phyloP scores from a whole-genome alignment of 1,140 invertebrate genomes.

The Melipona quadrifasciata region DNA sequence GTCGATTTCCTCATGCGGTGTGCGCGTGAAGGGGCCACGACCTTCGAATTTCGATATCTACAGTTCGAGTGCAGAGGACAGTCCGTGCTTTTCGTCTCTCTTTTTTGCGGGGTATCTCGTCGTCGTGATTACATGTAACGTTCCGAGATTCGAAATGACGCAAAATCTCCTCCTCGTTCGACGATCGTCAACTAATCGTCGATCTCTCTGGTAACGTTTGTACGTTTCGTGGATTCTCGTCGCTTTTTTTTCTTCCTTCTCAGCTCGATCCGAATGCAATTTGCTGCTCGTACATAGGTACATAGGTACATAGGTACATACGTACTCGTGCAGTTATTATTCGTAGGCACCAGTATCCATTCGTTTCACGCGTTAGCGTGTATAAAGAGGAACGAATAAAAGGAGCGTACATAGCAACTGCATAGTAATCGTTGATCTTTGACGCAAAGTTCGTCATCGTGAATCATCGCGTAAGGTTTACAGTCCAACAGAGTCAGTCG shows the following conservation, averaged over 20 bases:
- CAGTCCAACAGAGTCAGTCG: constrained; percentile 26
- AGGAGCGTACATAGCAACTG: neutral
- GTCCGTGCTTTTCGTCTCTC: constrained; percentile 36
- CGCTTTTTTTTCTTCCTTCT: neutral
- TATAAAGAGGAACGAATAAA: neutral
- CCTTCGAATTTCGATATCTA: constrained; percentile 61
- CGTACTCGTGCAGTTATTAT: no score
- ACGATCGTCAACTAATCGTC: no score
- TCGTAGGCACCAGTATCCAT: neutral
- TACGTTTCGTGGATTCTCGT: neutral
- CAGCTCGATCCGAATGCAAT: no score
- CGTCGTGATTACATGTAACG: constrained; percentile 2
- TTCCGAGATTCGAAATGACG: constrained; percentile 5
- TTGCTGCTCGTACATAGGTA: no score
- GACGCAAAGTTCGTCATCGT: constrained; percentile 25
- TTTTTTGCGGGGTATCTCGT: constrained; percentile 31
- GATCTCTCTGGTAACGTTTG: no score
- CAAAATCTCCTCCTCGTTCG: neutral
- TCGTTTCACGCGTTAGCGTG: neutral
- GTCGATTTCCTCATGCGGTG: constrained; percentile 50
- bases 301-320: no score
- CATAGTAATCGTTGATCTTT: constrained; percentile 21
- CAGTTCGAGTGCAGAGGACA: constrained; percentile 60
- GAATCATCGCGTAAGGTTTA: constrained; percentile 56
- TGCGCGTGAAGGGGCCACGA: constrained; percentile 54